Evolutionary conservation across 2,797 vertebrate species (phyloP).

Genomic region (Craterocephalus amniculus): DNA sequence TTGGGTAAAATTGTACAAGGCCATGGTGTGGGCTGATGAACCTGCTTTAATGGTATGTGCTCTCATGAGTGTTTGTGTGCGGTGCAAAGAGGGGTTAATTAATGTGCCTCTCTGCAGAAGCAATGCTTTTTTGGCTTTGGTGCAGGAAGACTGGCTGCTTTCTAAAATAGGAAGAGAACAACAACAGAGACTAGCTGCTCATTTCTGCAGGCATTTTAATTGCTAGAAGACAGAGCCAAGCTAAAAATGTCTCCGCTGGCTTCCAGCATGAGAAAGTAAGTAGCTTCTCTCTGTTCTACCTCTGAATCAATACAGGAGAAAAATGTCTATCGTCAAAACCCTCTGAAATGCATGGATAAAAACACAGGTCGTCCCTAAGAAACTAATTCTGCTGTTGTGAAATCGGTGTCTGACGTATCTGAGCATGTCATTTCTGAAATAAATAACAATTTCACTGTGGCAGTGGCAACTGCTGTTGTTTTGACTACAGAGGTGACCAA

Average conservation of each 20-base stretch:
- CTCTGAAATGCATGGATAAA: neutral
- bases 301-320: conserved; percentile 18
- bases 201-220: conserved; percentile 78
- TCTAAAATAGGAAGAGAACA: conserved; percentile 67
- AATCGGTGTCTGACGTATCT: neutral
- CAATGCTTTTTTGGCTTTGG: conserved; percentile 29
- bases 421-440: neutral
- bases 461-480: neutral
- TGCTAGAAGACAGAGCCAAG: conserved; percentile 69
- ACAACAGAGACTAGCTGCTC: conserved; percentile 68
- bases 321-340: neutral
- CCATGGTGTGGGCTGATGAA: conserved; percentile 18
- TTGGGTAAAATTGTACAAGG: conserved; percentile 33
- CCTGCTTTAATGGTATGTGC: conserved; percentile 32
- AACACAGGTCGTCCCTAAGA: neutral
- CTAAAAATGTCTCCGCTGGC: conserved; percentile 68
- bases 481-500: conserved; percentile 8
- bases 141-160: conserved; percentile 41
- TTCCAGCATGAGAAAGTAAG: conserved; percentile 64
- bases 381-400: neutral
- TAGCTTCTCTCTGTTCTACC: conserved; percentile 42
- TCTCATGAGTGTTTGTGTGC: conserved; percentile 7
- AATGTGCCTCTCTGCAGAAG: conserved; percentile 36
- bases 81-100: conserved; percentile 46
- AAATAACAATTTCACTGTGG: neutral